phyloP scores from a whole-genome alignment of 2,797 vertebrate genomes.

The Microctenopoma lineatum region DNA sequence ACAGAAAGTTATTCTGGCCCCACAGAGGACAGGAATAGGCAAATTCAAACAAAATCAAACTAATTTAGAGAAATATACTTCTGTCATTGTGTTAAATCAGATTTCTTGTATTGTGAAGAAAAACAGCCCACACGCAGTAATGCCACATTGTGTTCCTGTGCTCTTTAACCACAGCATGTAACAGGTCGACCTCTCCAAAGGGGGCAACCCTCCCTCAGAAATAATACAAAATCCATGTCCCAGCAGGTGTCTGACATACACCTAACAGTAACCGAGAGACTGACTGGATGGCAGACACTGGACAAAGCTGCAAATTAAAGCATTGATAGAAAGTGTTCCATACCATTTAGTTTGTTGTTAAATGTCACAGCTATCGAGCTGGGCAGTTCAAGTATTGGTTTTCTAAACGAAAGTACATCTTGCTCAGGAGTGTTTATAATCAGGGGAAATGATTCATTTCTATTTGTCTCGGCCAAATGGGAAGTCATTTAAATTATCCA shows the following conservation, averaged over 20 bases:
- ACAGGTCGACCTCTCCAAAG: slow-evolving; percentile 8
- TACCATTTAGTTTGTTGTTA: slow-evolving; percentile 15
- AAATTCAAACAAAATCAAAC: too few relatives aligned
- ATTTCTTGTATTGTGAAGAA: background rate
- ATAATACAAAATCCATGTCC: slow-evolving; percentile 44
- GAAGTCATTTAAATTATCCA: slow-evolving; percentile 33
- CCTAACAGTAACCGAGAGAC: slow-evolving; percentile 36
- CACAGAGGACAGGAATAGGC: background rate
- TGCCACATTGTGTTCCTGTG: slow-evolving; percentile 2
- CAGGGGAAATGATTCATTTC: slow-evolving; percentile 20
- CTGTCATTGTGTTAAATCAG: background rate
- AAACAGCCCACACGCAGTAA: background rate
- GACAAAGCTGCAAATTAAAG: slow-evolving; percentile 32
- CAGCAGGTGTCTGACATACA: slow-evolving; percentile 39
- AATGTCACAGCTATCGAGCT: slow-evolving; percentile 47
- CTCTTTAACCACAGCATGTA: slow-evolving; percentile 21
- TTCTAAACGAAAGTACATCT: slow-evolving; percentile 9
- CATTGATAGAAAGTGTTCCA: slow-evolving; percentile 33
- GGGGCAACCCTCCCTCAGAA: slow-evolving; percentile 8
- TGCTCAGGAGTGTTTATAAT: slow-evolving; percentile 18
- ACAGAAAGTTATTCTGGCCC: background rate
- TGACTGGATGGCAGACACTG: slow-evolving; percentile 23
- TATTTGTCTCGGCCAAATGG: slow-evolving; percentile 11
- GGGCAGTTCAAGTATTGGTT: slow-evolving; percentile 10
- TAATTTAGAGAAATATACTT: too few relatives aligned